Conservation (phyloP, 2,113 vertebrate genomes). For the Corythoichthys haematopterus region DNA sequence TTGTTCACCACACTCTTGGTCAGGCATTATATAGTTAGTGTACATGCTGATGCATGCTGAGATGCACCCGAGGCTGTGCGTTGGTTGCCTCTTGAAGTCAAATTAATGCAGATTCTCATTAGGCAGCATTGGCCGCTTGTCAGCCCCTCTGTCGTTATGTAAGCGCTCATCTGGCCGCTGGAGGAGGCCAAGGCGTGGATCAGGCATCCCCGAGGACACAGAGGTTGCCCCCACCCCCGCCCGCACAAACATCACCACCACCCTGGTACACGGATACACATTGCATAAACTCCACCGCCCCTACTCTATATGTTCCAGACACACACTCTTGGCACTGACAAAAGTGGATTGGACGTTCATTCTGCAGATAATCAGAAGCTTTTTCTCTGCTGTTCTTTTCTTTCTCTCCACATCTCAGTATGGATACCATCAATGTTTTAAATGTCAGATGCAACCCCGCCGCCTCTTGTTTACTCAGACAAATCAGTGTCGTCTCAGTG, state of each 20-base stretch:
- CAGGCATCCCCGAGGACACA: constrained; percentile 62
- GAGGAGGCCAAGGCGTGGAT: constrained; percentile 61
- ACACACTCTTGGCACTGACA: constrained; percentile 25
- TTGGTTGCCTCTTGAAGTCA: constrained; percentile 48
- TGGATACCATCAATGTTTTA: constrained; percentile 39
- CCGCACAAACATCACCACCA: constrained; percentile 4
- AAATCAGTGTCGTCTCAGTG: constrained; percentile 29
- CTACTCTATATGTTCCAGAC: constrained; percentile 24
- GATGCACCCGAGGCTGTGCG: constrained; percentile 12
- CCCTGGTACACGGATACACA: constrained; percentile 13
- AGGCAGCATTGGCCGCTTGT: constrained; percentile 50
- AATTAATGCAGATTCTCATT: constrained; percentile 57
- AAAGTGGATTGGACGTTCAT: constrained; percentile 19
- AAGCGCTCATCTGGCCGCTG: constrained; percentile 66
- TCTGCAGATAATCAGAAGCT: constrained; percentile 33
- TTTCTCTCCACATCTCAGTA: constrained; percentile 10
- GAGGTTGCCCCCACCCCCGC: constrained; percentile 33
- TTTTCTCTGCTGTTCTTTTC: constrained; percentile 8
- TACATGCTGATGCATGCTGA: neutral
- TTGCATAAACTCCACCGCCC: constrained; percentile 22
- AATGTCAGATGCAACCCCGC: constrained; percentile 39
- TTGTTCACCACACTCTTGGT: neutral
- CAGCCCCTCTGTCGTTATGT: constrained; percentile 50
- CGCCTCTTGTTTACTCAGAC: constrained; percentile 42
- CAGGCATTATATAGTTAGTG: constrained; percentile 1